Evolutionary conservation across 2,888 invertebrate species (phyloP).

Genomic region (Escarpia spicata): DNA sequence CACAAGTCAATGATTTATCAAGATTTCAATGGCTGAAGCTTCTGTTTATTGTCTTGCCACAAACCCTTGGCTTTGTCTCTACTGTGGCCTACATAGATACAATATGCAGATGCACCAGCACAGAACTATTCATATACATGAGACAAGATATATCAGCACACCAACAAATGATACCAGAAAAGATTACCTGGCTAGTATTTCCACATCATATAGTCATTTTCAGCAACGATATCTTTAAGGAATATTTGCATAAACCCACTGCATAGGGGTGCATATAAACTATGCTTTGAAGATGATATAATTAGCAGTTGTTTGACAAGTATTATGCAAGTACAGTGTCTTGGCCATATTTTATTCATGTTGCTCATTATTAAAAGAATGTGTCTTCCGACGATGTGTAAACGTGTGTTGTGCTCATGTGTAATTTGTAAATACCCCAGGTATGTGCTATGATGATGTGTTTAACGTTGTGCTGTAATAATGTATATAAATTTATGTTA

Average conservation of each 20-base stretch:
- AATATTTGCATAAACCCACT: background rate
- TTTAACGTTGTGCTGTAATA: too few relatives aligned
- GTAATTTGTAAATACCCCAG: background rate
- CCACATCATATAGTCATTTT: background rate
- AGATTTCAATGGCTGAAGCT: background rate
- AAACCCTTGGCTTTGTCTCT: background rate
- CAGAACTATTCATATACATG: background rate
- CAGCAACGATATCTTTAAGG: background rate
- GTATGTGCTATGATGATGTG: too few relatives aligned
- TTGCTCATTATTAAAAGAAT: background rate
- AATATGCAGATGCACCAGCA: background rate
- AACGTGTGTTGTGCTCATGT: background rate
- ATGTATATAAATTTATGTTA: too few relatives aligned
- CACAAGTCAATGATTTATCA: background rate
- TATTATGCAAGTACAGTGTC: background rate
- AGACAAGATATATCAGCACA: background rate
- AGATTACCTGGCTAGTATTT: background rate
- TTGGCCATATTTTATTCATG: background rate
- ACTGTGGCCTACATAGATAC: background rate
- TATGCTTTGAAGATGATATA: background rate
- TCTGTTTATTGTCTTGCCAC: background rate
- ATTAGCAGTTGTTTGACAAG: background rate
- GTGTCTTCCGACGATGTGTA: background rate
- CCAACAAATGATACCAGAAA: background rate
- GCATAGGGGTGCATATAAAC: background rate